Evolutionary conservation across 2,113 vertebrate genomes (phyloP).

Genomic region (Dipodomys ordii): DNA sequence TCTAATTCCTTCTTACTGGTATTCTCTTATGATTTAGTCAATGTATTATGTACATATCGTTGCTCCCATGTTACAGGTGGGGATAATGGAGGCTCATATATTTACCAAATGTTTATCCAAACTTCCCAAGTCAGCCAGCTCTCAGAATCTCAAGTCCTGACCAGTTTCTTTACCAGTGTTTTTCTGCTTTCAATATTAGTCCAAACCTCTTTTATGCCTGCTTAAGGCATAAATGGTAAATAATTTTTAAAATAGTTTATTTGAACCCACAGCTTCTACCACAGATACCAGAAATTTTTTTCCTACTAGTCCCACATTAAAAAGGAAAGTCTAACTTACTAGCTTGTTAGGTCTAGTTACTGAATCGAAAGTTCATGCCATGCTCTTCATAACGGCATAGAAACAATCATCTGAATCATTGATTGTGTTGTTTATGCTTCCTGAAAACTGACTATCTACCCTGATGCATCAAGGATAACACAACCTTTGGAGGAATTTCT

Average conservation of each 20-base stretch:
- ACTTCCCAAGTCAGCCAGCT: neutral
- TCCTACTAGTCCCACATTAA: neutral
- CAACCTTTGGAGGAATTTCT: neutral
- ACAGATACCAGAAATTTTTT: neutral
- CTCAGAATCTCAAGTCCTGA: constrained; percentile 31
- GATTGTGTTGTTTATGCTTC: neutral
- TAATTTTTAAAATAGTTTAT: neutral
- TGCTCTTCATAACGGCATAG: neutral
- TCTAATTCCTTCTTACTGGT: neutral
- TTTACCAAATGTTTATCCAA: neutral
- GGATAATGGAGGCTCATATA: neutral
- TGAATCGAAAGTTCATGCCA: constrained; percentile 28
- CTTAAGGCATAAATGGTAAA: constrained; percentile 23
- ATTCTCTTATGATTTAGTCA: neutral
- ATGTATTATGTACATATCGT: neutral
- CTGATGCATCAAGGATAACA: neutral
- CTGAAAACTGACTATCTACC: neutral
- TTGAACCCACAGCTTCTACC: neutral
- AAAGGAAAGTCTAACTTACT: neutral
- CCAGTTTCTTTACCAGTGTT: neutral
- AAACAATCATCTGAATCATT: neutral
- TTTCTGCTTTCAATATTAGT: neutral
- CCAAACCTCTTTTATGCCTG: neutral
- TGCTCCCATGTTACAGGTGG: neutral
- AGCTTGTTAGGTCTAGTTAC: neutral